Evolutionary conservation across 2,797 vertebrate genomes (phyloP).

Genomic region (Chromis chromis): DNA sequence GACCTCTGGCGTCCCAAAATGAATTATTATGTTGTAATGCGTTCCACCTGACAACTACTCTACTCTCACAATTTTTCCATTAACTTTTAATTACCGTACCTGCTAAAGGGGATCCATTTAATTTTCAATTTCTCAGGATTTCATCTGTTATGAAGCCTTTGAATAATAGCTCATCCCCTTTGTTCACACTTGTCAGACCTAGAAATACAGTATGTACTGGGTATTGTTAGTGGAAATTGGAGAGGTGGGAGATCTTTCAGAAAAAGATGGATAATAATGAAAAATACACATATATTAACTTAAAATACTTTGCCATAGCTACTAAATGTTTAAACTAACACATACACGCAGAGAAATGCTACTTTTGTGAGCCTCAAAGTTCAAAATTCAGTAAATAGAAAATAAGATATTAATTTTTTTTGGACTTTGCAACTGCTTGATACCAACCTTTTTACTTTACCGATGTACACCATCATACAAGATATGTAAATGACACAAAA

Average conservation of each 20-base stretch:
- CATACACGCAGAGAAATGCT: neutral
- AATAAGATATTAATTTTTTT: neutral
- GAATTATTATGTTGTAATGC: constrained; percentile 66
- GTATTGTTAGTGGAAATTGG: constrained; percentile 34
- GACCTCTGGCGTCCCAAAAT: constrained; percentile 54
- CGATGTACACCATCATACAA: neutral
- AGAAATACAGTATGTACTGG: constrained; percentile 26
- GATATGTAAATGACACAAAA: neutral
- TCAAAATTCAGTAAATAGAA: neutral
- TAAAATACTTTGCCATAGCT: neutral
- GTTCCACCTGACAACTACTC: constrained; percentile 59
- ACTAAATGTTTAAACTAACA: neutral
- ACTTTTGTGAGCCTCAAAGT: neutral
- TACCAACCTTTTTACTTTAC: neutral
- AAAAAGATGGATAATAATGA: constrained; percentile 1
- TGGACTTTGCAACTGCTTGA: neutral
- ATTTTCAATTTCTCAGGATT: constrained; percentile 68
- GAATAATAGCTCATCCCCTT: constrained; percentile 50
- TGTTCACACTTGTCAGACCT: constrained; percentile 58
- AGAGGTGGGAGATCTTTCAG: constrained; percentile 12
- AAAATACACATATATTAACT: neutral
- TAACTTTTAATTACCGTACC: constrained; percentile 73
- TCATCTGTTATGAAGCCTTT: constrained; percentile 71
- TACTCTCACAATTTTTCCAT: constrained; percentile 58
- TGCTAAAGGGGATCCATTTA: constrained; percentile 72